These are phyloP conservation scores for Thereva nobilitata DNA, from an alignment of 2,888 invertebrate species.

Conservation along the genomic window DNA sequence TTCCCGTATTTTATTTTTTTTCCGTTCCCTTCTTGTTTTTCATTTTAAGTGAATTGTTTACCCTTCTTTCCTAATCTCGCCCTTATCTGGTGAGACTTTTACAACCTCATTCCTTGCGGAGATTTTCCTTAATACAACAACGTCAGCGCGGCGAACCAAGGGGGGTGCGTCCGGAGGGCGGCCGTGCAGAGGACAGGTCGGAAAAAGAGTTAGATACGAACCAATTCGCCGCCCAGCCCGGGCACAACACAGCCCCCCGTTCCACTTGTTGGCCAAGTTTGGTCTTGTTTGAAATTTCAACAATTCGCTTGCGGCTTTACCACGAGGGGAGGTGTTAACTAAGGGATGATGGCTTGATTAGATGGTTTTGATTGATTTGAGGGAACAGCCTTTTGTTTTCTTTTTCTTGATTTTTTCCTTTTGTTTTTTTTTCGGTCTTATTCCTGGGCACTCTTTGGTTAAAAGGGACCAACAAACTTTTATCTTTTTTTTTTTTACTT, in stretches of 20 bases:
- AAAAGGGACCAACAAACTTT: too few relatives aligned
- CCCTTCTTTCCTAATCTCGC: conserved; percentile 32
- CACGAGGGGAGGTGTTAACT: conserved; percentile 40
- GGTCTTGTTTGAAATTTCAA: conserved; percentile 38
- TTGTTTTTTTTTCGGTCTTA: neutral
- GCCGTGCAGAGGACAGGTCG: neutral
- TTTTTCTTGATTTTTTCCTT: conserved; percentile 23
- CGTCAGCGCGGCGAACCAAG: too few relatives aligned
- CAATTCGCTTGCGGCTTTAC: conserved; percentile 38
- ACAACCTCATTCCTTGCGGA: conserved; percentile 32
- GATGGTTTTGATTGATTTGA: conserved; percentile 42
- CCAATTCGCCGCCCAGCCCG: neutral
- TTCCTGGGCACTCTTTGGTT: too few relatives aligned
- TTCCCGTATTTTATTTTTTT: neutral
- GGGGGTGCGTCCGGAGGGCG: too few relatives aligned
- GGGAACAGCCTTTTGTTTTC: conserved; percentile 26
- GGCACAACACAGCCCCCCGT: too few relatives aligned
- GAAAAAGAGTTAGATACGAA: neutral
- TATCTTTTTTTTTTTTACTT: too few relatives aligned
- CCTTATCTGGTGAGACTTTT: conserved; percentile 32
- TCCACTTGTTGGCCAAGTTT: neutral
- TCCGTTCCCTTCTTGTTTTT: conserved; percentile 24
- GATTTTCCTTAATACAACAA: conserved; percentile 38
- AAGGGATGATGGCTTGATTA: conserved; percentile 46
- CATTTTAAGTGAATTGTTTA: conserved; percentile 35